Evolutionary conservation across 1,140 invertebrate genomes (phyloP), one percentile per base, ranked within the genome.

Genomic region (Aphelenchoides besseyi): DNA sequence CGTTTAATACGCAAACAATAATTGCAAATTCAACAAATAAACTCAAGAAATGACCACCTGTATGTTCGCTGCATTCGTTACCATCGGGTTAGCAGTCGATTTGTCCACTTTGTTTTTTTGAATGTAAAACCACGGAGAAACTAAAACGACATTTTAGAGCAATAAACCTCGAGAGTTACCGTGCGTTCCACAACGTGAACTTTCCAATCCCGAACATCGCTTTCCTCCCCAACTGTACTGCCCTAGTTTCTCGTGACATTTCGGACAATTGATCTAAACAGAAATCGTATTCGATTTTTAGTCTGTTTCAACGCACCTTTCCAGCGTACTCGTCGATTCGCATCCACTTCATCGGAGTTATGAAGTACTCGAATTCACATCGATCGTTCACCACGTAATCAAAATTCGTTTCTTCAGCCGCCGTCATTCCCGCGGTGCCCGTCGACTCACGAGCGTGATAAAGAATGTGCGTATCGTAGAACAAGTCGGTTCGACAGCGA

Each of bases 291-390:
- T 1, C 9, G n/a, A 53, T 3, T 69, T 12, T 12, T 70, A 29
- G 12, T 68, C 3, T 3, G 2, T 9, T n/a, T n/a, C 3, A 41
- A 70, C 57, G 16, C 32, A 81, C 77, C 77, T 80, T 80, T 52
- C 76, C 79, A n/a, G 74, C 53, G 32, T 70, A 79, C 52, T 72
- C 70, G 29, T 53, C 61, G 26, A 72, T 32, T 18, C 63, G 37
- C 79, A 80, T 80, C 79, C 79, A 80, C 29, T 80, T 74, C 80
- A 80, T 80, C 32, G 79, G 79, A 12, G 79, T 70, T 18, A 82
- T 66, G 16, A 80, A 71, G 52, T 79, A 79, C 2, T 70, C 76
- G 41, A 76, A 79, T n/a, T 23, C 35, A 57, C 74, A 75, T 23
- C 33, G 70, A 53, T 76, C 26, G 8, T 36, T 12, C 30, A 61